Base-by-base conservation (phyloP, 1,140 invertebrate genomes). In the Apis laboriosa region DNA sequence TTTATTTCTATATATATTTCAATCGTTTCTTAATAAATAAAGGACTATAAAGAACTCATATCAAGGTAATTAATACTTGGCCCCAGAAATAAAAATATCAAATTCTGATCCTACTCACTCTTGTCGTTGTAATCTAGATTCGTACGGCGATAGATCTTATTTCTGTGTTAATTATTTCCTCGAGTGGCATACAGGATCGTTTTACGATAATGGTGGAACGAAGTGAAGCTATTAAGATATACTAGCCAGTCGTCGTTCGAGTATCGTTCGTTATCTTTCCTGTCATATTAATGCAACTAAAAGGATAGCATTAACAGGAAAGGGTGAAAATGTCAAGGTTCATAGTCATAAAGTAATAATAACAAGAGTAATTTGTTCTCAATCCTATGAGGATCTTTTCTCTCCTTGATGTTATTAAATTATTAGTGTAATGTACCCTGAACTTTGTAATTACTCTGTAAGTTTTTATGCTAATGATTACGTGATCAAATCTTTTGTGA, bases 81-180 rank as follows among this genome's bases (percentile, higher is more conserved):
- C 58, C 51, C 4, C 53, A 2, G 24, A 21, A 77, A 21, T 67
- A 68, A 82, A 70, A 82, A 82, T 15, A 64, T 82, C 73, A 34
- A 67, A 82, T 77, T 82, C 73, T 60, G 77, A 55, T 13, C 21
- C 12, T 17, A 5, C 3, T 68, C 49, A 11, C 21, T 24, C 15
- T 2, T 17, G 9, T 0, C 21, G 2, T 51, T 60, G 15, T 77
- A 82, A 83, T 83, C 58, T 71, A 78, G 58, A 83, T 78, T 83
- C 66, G 68, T 49, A 34, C 15, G 1, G 19, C 15, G 70, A 73
- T 84, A 79, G 70, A 74, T 80, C 68, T 60, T 61, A 43, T 74
- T 80, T 51, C 61, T 7, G 53, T 66, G 63, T 80, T 84, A 84
- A 80, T 84, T 84, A 84, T 84, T 80, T 84, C 53, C 77, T 68